These are phyloP conservation scores for Caenorhabditis latens DNA, from an alignment of 1,140 invertebrate species.

Conservation along the genomic window DNA sequence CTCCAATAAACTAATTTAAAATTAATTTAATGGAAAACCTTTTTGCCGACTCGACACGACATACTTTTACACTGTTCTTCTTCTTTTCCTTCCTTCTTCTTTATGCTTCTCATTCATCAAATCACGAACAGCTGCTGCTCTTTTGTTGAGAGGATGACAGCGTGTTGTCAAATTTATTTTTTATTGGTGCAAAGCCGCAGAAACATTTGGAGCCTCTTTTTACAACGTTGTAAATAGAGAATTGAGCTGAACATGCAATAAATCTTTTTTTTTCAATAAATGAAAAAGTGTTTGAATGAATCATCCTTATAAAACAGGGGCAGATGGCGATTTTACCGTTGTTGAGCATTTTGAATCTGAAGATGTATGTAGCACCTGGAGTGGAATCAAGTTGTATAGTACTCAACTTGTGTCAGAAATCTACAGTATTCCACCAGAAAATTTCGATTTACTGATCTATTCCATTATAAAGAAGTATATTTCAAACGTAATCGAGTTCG, in stretches of 20 bases:
- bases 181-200: slow-evolving; percentile 3
- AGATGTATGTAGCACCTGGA: background rate
- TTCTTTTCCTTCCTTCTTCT: background rate
- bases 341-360: background rate
- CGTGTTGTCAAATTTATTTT: slow-evolving; percentile 32
- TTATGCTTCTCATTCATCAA: slow-evolving; percentile 42
- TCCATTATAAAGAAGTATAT: too few species aligned
- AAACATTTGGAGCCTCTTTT: background rate
- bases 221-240: background rate
- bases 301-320: background rate
- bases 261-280: too few species aligned
- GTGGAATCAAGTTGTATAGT: background rate
- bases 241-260: too few species aligned
- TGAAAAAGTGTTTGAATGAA: too few species aligned
- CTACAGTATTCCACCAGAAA: too few species aligned
- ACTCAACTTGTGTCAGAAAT: too few species aligned
- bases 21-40: background rate
- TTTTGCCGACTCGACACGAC: background rate
- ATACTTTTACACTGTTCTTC: background rate
- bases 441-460: too few species aligned
- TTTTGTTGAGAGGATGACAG: background rate
- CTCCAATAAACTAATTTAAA: too few species aligned
- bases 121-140: slow-evolving; percentile 4
- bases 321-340: slow-evolving; percentile 12
- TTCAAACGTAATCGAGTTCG: too few species aligned